These are phyloP conservation scores for Gallinago paraguaiae DNA, from an alignment of 2,113 vertebrate genomes.

Conservation along the genomic window DNA sequence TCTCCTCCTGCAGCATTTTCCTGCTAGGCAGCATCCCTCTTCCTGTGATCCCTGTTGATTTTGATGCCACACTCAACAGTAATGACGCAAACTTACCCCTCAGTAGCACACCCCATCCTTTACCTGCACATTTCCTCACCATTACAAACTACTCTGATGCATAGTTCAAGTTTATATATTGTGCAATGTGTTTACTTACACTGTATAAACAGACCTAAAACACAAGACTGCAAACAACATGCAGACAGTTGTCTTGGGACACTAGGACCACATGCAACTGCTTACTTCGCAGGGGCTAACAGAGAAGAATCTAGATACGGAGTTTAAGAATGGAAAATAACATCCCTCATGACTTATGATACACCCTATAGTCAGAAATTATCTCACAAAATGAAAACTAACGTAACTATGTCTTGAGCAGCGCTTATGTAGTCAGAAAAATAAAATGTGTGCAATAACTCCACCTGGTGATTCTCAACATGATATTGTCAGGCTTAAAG, in stretches of 20 bases:
- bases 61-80: not conserved
- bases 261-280: not conserved
- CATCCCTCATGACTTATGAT: not conserved
- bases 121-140: not conserved
- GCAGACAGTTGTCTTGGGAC: not conserved
- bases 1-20: not conserved
- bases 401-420: not conserved
- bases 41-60: not conserved
- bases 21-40: not conserved
- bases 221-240: not conserved
- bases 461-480: slow-evolving; percentile 57
- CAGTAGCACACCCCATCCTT: not conserved
- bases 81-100: not conserved
- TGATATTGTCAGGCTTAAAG: not conserved
- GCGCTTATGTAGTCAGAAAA: not conserved
- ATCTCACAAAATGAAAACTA: slow-evolving; percentile 1
- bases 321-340: not conserved
- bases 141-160: not conserved
- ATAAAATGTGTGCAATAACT: slow-evolving; percentile 49
- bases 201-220: not conserved
- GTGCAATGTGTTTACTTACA: not conserved
- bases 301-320: not conserved
- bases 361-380: not conserved
- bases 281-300: not conserved
- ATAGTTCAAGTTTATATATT: not conserved